Conservation (phyloP, 1,140 invertebrate species). For the Asobara japonica region DNA sequence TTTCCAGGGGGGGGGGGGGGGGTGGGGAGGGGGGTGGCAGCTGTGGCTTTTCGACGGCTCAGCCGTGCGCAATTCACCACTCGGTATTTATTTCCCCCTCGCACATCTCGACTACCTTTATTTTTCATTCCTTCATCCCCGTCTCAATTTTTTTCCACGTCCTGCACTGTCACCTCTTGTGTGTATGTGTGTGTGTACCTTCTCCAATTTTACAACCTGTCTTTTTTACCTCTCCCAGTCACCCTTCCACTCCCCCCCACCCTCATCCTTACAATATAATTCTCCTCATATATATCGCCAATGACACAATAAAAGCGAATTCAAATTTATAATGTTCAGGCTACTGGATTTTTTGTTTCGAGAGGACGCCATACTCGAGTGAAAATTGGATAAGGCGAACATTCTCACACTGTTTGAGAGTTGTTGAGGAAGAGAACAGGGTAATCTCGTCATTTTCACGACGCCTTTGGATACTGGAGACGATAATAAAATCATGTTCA, state of each 20-base stretch:
- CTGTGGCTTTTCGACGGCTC: constrained; percentile 49
- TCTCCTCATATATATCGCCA: neutral
- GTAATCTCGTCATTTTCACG: constrained; percentile 1
- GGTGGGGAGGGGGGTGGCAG: too few species aligned
- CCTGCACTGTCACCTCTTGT: neutral
- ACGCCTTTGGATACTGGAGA: neutral
- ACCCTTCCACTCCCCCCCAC: too few species aligned
- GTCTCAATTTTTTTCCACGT: neutral
- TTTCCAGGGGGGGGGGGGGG: too few species aligned
- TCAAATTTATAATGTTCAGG: constrained; percentile 4
- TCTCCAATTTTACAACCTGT: constrained; percentile 32
- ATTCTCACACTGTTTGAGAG: neutral
- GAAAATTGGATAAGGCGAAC: neutral
- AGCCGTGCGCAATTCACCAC: neutral
- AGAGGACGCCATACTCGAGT: neutral
- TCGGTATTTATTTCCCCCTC: neutral
- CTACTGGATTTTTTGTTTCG: neutral
- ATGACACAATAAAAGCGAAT: constrained; percentile 1
- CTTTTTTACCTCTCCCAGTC: neutral
- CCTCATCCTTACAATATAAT: neutral
- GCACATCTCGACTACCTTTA: neutral
- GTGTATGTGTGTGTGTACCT: constrained; percentile 9
- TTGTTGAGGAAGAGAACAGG: neutral
- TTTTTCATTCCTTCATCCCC: constrained; percentile 13
- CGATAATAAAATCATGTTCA: constrained; percentile 35